A percentile compares a stretch with the other conserved stretches of the same genome.
These are phyloP conservation scores for Nylanderia fulva DNA, from an alignment of 1,140 invertebrate species.

Conservation along the genomic window DNA sequence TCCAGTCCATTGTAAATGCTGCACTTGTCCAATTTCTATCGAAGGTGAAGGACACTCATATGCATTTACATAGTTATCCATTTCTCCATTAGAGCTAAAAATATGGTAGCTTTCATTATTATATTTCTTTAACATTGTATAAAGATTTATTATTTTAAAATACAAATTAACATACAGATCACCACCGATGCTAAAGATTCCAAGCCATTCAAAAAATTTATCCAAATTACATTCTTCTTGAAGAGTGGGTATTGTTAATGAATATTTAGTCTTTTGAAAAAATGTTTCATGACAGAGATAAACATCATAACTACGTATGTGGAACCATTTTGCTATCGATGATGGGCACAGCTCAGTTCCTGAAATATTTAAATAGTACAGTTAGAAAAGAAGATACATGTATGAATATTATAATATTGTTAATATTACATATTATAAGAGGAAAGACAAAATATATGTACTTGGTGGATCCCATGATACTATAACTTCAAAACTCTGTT, in stretches of 20 bases:
- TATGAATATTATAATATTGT: constrained; percentile 15
- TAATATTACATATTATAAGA: constrained; percentile 9
- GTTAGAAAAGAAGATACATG: background rate
- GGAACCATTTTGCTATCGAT: constrained; percentile 87
- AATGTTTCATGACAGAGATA: constrained; percentile 82
- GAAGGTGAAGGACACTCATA: constrained; percentile 80
- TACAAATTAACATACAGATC: constrained; percentile 80
- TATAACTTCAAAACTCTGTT: constrained; percentile 83
- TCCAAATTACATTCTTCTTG: constrained; percentile 73
- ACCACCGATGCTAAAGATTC: constrained; percentile 84
- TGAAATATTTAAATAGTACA: constrained; percentile 69
- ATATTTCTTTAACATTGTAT: background rate
- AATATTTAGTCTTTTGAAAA: constrained; percentile 77
- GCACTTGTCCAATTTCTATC: constrained; percentile 77
- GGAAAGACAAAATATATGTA: constrained; percentile 73
- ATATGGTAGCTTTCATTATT: constrained; percentile 22
- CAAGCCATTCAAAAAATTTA: constrained; percentile 87
- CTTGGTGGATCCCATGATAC: constrained; percentile 87
- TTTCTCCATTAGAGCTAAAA: constrained; percentile 69
- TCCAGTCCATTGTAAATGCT: constrained; percentile 85
- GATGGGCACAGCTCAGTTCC: constrained; percentile 87
- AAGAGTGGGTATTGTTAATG: constrained; percentile 81
- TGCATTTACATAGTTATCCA: constrained; percentile 80
- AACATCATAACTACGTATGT: constrained; percentile 82
- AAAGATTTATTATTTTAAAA: constrained; percentile 23